Percentiles rank a stretch among this genome's conserved stretches.
Evolutionary conservation across 2,797 vertebrate species (phyloP).

Genomic region (Acridotheres tristis): DNA sequence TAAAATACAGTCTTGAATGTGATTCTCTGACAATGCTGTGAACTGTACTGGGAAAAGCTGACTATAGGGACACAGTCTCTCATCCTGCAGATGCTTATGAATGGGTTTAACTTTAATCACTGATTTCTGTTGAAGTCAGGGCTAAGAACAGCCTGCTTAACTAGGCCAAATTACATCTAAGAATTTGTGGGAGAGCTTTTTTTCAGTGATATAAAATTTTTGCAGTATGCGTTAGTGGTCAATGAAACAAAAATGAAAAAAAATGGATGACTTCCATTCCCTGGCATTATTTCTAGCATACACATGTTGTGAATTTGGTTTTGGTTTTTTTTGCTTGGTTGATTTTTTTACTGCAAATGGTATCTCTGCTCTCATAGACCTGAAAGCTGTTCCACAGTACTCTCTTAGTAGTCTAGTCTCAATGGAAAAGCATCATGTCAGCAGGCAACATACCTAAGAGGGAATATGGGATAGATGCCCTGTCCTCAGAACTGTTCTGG

Average conservation of each 20-base stretch:
- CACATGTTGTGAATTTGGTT: fast-evolving
- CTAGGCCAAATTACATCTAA: background rate
- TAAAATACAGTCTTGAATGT: background rate
- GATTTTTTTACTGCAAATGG: background rate
- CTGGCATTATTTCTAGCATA: background rate
- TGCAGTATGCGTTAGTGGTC: background rate
- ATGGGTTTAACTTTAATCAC: background rate
- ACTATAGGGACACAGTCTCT: background rate
- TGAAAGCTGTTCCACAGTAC: background rate
- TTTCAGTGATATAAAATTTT: background rate
- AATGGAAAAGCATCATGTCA: background rate
- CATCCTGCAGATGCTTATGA: background rate
- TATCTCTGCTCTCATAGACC: background rate
- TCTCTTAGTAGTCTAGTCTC: background rate
- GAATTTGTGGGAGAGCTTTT: background rate
- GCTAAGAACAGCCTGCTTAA: background rate
- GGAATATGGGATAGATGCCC: background rate
- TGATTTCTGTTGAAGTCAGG: background rate
- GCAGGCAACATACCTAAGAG: background rate
- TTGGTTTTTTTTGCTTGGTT: no score
- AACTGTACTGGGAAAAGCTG: background rate
- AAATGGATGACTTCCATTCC: background rate
- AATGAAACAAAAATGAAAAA: background rate
- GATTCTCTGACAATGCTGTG: background rate
- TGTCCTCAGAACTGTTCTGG: background rate